These are phyloP conservation scores for Pogoniulus pusillus DNA, from an alignment of 2,797 vertebrate species.

Conservation along the genomic window DNA sequence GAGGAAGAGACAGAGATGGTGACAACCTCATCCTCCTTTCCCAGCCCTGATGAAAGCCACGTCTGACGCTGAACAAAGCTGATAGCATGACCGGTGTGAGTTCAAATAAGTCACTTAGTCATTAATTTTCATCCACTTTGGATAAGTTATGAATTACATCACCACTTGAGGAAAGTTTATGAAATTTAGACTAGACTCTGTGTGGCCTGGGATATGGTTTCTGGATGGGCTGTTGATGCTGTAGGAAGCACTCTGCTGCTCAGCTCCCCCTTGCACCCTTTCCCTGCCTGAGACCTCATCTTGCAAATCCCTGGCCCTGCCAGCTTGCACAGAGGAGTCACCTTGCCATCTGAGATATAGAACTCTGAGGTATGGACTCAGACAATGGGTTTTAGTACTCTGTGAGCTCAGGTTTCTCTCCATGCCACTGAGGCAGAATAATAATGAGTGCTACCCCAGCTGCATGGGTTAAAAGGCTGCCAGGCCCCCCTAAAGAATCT, in stretches of 20 bases:
- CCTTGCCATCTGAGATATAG: rapidly evolving
- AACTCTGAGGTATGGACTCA: neutral
- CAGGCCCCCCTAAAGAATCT: neutral
- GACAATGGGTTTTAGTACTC: neutral
- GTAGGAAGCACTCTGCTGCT: neutral
- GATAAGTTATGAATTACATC: conserved; percentile 33
- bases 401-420: neutral
- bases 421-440: neutral
- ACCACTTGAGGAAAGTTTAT: conserved; percentile 12
- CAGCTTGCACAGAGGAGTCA: rapidly evolving
- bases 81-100: neutral
- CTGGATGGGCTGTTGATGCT: neutral
- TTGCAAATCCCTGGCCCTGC: rapidly evolving
- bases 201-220: conserved; percentile 34
- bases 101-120: conserved; percentile 18
- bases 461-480: neutral
- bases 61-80: neutral
- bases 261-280: neutral
- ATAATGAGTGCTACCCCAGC: neutral
- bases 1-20: neutral
- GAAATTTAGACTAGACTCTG: neutral
- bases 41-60: neutral
- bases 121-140: neutral
- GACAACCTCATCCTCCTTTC: neutral
- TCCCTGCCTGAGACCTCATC: neutral